Base-by-base conservation (phyloP, 2,888 invertebrate genomes). In the Polydrusus tereticollis region DNA sequence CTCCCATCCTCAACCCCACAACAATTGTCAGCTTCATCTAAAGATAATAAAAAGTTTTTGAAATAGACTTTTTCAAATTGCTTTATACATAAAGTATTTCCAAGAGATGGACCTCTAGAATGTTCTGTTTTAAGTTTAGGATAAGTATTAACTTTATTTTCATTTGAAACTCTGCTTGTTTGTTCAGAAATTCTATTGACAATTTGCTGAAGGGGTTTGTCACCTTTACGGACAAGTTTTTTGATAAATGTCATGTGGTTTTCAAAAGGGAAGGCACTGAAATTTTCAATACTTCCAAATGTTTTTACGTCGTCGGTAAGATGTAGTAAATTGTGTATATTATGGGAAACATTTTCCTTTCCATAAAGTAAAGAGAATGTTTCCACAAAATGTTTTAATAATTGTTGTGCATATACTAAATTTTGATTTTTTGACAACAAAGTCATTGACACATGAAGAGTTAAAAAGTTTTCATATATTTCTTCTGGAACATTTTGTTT, bases 271-370 rank as follows among this genome's bases (percentile, higher is more conserved):
- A 41, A 41, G 2, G 41, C 41, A 16, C 41, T 41, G 16, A 41
- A 41, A 14, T 41, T 41, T 41, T 41, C 41, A 41, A 41, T 16
- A 41, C n/a, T 10, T 2, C 63, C 63, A 50, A 21, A 41, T 26
- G 12, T 21, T 50, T 63, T 33, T 67, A 14, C 14, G 6, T 41
- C 41, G 6, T 41, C 41, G 5, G 14, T 3, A 41, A 41, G 1
- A 41, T 78, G 77, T 58, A 78, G 41, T 57, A 75, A 66, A 59
- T 72, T 75, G 57, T 78, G 78, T 18, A 79, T 67, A 74, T 78
- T 78, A 66, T 79, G 77, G 14, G 78, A 76, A n/a, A 77, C 67
- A 62, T 75, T 69, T 66, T 78, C 69, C 55, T 65, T 26, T 12
- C 73, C 75, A 72, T 76, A 77, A 20, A 79, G 45, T 59, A 50